Base-by-base conservation (phyloP, 2,888 invertebrate species). In the Lissocephala sabroskyi region DNA sequence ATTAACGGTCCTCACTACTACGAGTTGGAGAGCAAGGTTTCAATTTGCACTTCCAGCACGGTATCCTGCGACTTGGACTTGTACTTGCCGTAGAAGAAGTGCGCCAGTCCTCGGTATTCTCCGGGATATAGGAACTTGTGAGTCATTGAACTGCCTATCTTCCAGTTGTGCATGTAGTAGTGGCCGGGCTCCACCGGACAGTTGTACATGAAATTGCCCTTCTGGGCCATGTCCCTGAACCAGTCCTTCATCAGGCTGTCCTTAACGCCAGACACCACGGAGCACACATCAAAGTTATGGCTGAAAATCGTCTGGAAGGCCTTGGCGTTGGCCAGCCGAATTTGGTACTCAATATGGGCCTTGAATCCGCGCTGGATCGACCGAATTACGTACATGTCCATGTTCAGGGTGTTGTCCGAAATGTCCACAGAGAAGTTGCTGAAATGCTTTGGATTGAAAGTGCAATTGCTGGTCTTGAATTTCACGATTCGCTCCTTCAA, bases 201-300 rank as follows among this genome's bases (percentile, higher is more conserved):
- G 32, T 59, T 76, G 9, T 43, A 47, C 68, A 63, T 78, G 11
- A 74, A 73, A 45, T 79, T 74, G 1, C 74, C 42, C 9, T 62
- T 7, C 11, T 59, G 45, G 0, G 45, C 1, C 43, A 78, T 62
- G 10, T 65, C 67, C 33, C 57, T 61, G 41, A 66, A 75, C 76
- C 59, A 67, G 26, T 2, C 36, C 19, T 67, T 75, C 1, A 75
- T 28, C 3, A 78, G 29, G 2, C 56, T 59, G 2, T 57, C 73
- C 7, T 73, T 73, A 1, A 65, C 16, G 18, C 45, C 54, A 7
- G 28, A 42, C 3, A 65, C 47, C 6, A 51, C 7, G 10, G 52
- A 52, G 16, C 70, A 71, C 0, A 77, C 26, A 23, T 71, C 77
- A 19, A 41, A 10, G 2, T 46, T 43, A 1, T 55, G 56, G 3